Percentiles rank a stretch among this genome's conserved stretches.
Conservation (phyloP, 2,888 invertebrate species). For the Euplagia quadripunctaria region DNA sequence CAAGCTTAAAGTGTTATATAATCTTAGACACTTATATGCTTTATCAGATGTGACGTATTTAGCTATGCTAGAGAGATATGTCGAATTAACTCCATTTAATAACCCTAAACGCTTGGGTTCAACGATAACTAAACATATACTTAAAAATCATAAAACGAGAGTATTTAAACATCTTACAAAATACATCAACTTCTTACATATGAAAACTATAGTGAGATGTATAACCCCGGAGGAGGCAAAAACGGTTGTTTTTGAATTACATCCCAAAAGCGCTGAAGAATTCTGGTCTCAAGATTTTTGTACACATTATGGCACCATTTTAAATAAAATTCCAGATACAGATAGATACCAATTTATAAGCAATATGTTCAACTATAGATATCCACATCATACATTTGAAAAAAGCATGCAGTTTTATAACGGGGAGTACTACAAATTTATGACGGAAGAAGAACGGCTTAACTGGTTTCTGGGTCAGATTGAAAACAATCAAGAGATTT, state of each 20-base stretch:
- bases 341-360: constrained; percentile 61
- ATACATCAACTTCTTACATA: constrained; percentile 59
- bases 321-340: constrained; percentile 59
- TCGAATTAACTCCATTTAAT: background rate
- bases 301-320: constrained; percentile 51
- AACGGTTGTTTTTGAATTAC: constrained; percentile 51
- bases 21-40: constrained; percentile 47
- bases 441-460: constrained; percentile 63
- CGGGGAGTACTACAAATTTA: constrained; percentile 52
- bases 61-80: constrained; percentile 61
- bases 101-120: constrained; percentile 48
- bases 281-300: constrained; percentile 64
- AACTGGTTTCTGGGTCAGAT: constrained; percentile 68
- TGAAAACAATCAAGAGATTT: constrained; percentile 55
- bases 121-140: constrained; percentile 60
- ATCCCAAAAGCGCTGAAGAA: constrained; percentile 48
- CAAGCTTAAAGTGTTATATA: constrained; percentile 26
- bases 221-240: constrained; percentile 61
- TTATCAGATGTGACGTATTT: constrained; percentile 61
- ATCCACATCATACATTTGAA: constrained; percentile 63
- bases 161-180: constrained; percentile 57
- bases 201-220: constrained; percentile 52
- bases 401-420: constrained; percentile 57
- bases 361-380: constrained; percentile 59
- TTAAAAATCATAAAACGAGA: constrained; percentile 64